A percentile compares a stretch with the other conserved stretches of the same genome.
phyloP scores from a whole-genome alignment of 2,888 invertebrate species.

The Aphelenchoides bicaudatus region DNA sequence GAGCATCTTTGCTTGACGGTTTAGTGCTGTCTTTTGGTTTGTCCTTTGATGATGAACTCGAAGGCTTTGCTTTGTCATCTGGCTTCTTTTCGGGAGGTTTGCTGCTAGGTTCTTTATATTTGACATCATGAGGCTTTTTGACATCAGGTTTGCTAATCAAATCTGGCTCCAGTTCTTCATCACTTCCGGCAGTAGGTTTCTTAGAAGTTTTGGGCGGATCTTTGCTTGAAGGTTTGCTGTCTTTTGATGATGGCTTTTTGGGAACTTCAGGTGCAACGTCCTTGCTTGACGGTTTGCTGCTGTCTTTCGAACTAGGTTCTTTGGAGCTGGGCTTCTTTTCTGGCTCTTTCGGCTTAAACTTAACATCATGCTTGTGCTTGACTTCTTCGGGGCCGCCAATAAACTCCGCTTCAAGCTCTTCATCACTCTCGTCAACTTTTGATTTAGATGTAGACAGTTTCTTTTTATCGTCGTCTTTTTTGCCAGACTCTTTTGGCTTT shows the following conservation, averaged over 20 bases:
- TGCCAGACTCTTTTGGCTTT: neutral
- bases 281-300: neutral
- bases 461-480: neutral
- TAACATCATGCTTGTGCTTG: neutral
- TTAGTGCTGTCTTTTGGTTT: neutral
- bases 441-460: neutral
- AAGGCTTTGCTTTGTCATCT: constrained; percentile 1
- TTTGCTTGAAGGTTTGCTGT: neutral
- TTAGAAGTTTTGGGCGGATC: constrained; percentile 5
- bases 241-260: neutral
- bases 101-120: constrained; percentile 23
- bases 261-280: neutral
- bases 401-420: constrained; percentile 10
- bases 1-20: constrained; percentile 1
- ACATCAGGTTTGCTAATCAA: constrained; percentile 5
- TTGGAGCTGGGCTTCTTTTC: neutral
- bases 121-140: constrained; percentile 17
- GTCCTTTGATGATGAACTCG: neutral
- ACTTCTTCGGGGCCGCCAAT: neutral
- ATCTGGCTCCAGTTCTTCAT: constrained; percentile 25
- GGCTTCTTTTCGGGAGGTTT: neutral
- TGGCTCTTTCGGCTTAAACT: constrained; percentile 1
- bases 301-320: neutral
- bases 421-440: constrained; percentile 8
- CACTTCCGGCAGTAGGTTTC: neutral